phyloP scores from a whole-genome alignment of 2,113 vertebrate genomes.

The Tupaia chinensis region DNA sequence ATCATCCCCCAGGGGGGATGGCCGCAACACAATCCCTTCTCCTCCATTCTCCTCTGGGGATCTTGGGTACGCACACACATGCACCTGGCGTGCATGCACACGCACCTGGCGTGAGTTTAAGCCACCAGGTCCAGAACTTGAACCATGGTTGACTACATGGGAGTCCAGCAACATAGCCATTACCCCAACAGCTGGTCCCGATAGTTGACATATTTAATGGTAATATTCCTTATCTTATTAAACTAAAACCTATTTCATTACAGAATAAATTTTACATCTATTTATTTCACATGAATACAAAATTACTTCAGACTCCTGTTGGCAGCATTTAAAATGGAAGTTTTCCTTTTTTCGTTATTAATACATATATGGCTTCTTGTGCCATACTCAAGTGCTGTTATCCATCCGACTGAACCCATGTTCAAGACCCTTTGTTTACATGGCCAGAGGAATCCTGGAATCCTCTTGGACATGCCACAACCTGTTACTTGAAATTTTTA shows the following conservation, averaged over 20 bases:
- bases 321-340: background rate
- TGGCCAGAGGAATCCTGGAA: background rate
- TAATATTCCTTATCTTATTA: conserved; percentile 24
- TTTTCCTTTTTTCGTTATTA: background rate
- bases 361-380: background rate
- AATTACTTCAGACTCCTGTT: background rate
- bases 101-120: too few relatives aligned
- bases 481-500: conserved; percentile 40
- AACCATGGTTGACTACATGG: too few relatives aligned
- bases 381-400: background rate
- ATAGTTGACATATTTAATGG: background rate
- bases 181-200: too few relatives aligned
- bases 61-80: too few relatives aligned
- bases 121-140: too few relatives aligned
- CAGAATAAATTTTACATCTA: conserved; percentile 8
- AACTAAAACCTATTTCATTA: conserved; percentile 24
- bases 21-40: too few relatives aligned
- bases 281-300: background rate
- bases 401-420: background rate
- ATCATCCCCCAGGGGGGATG: too few relatives aligned
- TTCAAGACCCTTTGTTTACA: background rate
- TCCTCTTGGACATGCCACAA: background rate
- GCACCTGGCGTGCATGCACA: too few relatives aligned
- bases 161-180: too few relatives aligned
- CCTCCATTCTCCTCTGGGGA: too few relatives aligned